phyloP scores from a whole-genome alignment of 1,140 invertebrate genomes.

The Plodia interpunctella region DNA sequence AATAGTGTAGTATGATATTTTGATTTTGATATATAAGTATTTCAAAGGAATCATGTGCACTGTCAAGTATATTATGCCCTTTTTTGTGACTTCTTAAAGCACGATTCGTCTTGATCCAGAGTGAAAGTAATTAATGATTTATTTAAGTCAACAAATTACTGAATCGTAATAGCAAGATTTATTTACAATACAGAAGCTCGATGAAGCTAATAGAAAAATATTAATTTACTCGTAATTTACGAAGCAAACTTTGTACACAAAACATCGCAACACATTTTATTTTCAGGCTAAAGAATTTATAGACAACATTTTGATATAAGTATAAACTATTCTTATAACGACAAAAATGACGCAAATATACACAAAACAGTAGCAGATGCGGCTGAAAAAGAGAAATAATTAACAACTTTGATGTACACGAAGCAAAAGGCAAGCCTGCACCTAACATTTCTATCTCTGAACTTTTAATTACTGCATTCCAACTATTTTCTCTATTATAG shows the following conservation, averaged over 20 bases:
- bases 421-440: slow-evolving; percentile 57
- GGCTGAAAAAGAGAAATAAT: slow-evolving; percentile 66
- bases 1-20: not conserved
- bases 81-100: no score
- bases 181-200: slow-evolving; percentile 14
- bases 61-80: no score
- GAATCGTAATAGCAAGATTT: slow-evolving; percentile 8
- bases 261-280: slow-evolving; percentile 54
- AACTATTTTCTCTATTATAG: no score
- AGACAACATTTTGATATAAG: slow-evolving; percentile 35
- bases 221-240: not conserved
- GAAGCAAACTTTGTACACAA: slow-evolving; percentile 64
- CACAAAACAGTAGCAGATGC: slow-evolving; percentile 65
- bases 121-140: not conserved
- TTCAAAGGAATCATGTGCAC: no score
- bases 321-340: slow-evolving; percentile 36
- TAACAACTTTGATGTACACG: slow-evolving; percentile 49
- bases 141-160: not conserved
- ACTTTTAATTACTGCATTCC: slow-evolving; percentile 31
- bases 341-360: slow-evolving; percentile 51
- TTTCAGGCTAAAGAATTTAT: slow-evolving; percentile 39
- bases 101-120: not conserved
- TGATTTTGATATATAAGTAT: no score
- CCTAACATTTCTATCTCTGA: slow-evolving; percentile 46
- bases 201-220: slow-evolving; percentile 11